phyloP scores from a whole-genome alignment of 2,113 vertebrate genomes.

The Lepidothrix coronata region DNA sequence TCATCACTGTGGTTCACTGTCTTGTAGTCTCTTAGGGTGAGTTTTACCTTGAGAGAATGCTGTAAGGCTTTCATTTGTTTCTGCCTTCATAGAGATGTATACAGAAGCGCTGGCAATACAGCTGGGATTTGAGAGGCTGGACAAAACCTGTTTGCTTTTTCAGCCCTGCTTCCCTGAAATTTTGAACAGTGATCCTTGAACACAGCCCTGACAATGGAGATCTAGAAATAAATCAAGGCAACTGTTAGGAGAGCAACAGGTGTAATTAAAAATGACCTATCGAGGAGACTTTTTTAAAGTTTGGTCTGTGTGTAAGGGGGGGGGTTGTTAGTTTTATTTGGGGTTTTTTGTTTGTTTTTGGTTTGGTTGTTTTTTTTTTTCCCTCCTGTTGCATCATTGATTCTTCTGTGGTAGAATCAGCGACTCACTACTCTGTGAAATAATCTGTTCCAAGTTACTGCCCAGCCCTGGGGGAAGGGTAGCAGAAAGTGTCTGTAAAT shows the following conservation, averaged over 20 bases:
- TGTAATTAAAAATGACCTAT: not conserved
- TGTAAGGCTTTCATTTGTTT: not conserved
- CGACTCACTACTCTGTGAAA: not conserved
- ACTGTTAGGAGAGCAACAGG: not conserved
- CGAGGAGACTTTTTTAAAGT: fast-evolving
- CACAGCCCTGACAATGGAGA: not conserved
- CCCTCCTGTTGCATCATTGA: fast-evolving
- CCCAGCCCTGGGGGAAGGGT: fast-evolving
- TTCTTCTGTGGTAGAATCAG: not conserved
- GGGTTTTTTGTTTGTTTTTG: no score
- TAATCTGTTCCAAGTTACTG: fast-evolving
- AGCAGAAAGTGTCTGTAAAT: not conserved
- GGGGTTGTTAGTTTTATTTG: no score
- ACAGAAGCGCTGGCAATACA: not conserved
- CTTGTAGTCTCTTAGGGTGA: not conserved
- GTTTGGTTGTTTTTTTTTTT: not conserved
- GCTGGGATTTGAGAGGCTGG: not conserved
- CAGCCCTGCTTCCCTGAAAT: not conserved
- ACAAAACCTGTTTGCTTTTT: not conserved
- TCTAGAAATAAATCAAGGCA: not conserved
- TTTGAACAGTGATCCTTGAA: not conserved
- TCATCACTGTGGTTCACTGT: not conserved
- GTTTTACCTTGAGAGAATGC: not conserved
- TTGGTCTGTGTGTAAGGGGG: not conserved
- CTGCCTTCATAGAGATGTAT: fast-evolving